Base-by-base conservation (phyloP, 1,140 invertebrate genomes). In the Drosophila serrata region DNA sequence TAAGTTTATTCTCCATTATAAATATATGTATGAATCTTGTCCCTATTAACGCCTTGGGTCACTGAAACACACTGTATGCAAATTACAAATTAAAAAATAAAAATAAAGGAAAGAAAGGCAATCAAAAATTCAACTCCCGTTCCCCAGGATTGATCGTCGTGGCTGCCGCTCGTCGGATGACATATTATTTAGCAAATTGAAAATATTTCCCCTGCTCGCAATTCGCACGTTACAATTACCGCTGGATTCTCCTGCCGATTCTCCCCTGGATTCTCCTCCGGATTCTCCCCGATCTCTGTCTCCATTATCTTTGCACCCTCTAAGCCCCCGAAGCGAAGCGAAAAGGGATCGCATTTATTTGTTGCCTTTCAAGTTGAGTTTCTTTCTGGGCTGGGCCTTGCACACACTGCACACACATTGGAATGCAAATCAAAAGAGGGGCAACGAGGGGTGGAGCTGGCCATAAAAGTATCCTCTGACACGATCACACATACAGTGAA, bases 131-230 rank as follows among this genome's bases (percentile, higher is more conserved):
- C 84, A 87, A 88, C 80, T 88, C 80, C 84, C 80, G 84, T 87
- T 87, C 24, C 67, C 35, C 51, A 88, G 84, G 84, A 88, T 87
- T 87, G 82, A 87, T 87, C 79, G 72, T 87, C 79, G 75, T 63
- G 31, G 24, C 45, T 29, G n/a, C 48, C 17, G 40, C 60, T 69
- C 60, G 67, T 70, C 84, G 81, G 82, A 90, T 88, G 84, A 88
- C 84, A 88, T 88, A 88, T 90, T 80, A 84, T 84, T 90, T 84
- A 78, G 84, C 85, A 78, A 84, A 88, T 88, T 84, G 77, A 82
- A 84, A 90, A 80, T 68, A 55, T 84, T 82, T 79, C 48, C 59
- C 55, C 81, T 58, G 65, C 61, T 68, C 55, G 85, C 76, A 61
- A 63, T 84, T 84, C 85, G 84, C 77, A 88, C 84, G 85, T 90